Percentiles rank a stretch among this genome's conserved stretches.
phyloP scores from a whole-genome alignment of 2,888 invertebrate genomes.

The Abrostola tripartita region DNA sequence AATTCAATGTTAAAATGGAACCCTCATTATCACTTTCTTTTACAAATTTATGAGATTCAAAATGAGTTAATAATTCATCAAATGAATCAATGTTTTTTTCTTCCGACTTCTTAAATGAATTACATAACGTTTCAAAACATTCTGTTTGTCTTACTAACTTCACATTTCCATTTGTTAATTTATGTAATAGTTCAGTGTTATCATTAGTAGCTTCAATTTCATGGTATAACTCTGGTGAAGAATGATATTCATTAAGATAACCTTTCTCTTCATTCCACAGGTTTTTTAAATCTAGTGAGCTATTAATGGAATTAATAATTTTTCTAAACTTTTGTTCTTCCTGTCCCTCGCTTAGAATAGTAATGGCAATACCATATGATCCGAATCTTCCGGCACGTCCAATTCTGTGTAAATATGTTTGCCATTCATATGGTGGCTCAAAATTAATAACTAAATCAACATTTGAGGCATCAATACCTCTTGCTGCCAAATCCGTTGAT shows the following conservation, averaged over 20 bases:
- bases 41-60: conserved; percentile 49
- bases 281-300: conserved; percentile 63
- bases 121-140: conserved; percentile 51
- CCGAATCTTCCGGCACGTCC: conserved; percentile 98
- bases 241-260: conserved; percentile 36
- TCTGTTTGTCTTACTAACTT: conserved; percentile 39
- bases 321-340: conserved; percentile 89
- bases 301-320: conserved; percentile 88
- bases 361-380: conserved; percentile 93
- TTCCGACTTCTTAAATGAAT: conserved; percentile 59
- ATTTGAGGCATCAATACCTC: conserved; percentile 98
- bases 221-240: background rate
- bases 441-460: conserved; percentile 98
- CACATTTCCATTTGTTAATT: conserved; percentile 34
- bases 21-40: conserved; percentile 1
- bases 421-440: conserved; percentile 93
- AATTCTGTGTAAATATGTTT: conserved; percentile 97
- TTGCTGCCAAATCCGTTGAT: conserved; percentile 96
- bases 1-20: conserved; percentile 1
- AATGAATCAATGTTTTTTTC: conserved; percentile 64
- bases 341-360: conserved; percentile 90
- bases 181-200: conserved; percentile 24
- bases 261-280: conserved; percentile 69
- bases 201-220: conserved; percentile 9
- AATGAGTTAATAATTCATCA: conserved; percentile 68